Percentiles rank a stretch among this genome's conserved stretches.
Conservation (phyloP, 2,888 invertebrate genomes). For the Drosophila testacea region DNA sequence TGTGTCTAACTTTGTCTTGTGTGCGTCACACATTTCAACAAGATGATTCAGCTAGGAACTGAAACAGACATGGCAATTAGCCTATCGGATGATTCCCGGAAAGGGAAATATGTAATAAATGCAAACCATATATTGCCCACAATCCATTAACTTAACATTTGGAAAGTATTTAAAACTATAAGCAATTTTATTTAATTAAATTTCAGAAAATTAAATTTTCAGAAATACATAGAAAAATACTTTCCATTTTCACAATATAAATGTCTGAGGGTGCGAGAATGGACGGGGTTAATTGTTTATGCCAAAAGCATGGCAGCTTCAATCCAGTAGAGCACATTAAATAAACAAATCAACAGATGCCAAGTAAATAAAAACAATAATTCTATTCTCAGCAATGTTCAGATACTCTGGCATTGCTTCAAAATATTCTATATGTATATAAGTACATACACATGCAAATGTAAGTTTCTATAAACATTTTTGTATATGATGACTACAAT, state of each 20-base stretch:
- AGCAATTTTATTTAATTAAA: background rate
- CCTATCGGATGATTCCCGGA: constrained; percentile 24
- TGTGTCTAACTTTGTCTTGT: constrained; percentile 45
- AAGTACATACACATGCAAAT: background rate
- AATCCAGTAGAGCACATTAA: constrained; percentile 55
- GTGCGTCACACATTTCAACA: constrained; percentile 45
- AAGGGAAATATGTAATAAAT: constrained; percentile 17
- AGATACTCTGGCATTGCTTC: constrained; percentile 27
- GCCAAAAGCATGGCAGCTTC: constrained; percentile 59
- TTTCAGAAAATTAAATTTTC: background rate
- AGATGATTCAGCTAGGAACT: constrained; percentile 36
- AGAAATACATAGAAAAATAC: constrained; percentile 38
- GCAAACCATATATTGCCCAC: background rate
- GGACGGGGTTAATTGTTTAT: constrained; percentile 59
- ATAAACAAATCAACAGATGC: constrained; percentile 73
- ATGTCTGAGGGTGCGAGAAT: constrained; percentile 25
- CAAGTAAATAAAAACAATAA: constrained; percentile 66
- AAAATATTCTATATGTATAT: background rate
- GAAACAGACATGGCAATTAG: constrained; percentile 9
- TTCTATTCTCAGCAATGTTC: constrained; percentile 22
- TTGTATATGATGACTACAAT: background rate
- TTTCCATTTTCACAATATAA: constrained; percentile 55
- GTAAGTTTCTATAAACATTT: background rate
- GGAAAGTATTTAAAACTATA: constrained; percentile 7
- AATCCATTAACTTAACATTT: constrained; percentile 21